Conservation (phyloP, 2,113 vertebrate genomes). For the Parotia lawesii region DNA sequence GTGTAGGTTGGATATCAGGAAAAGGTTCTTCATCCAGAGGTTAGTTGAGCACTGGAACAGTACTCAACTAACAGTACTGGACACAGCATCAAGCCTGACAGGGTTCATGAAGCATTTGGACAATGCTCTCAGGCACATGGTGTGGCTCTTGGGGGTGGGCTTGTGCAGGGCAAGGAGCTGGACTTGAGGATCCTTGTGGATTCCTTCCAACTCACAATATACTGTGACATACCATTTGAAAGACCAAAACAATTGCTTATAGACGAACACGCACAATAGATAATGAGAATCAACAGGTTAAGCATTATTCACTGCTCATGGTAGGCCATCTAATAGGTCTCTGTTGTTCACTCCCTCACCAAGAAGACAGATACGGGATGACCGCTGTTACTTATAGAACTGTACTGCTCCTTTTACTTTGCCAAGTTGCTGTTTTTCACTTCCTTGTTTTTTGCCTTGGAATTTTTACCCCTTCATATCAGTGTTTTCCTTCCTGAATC, state of each 20-base stretch:
- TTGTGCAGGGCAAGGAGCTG: not conserved
- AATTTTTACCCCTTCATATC: not conserved
- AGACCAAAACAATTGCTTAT: not conserved
- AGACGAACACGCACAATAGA: not conserved
- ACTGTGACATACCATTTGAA: not conserved
- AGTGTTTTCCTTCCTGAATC: not conserved
- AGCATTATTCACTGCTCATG: not conserved
- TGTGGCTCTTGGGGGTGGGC: no score
- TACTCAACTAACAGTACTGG: no score
- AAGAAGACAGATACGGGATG: not conserved
- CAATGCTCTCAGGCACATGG: accelerated
- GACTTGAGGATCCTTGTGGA: not conserved
- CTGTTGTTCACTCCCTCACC: not conserved
- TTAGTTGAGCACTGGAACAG: not conserved
- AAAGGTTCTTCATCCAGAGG: not conserved
- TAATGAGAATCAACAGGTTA: not conserved
- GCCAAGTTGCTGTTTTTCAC: not conserved
- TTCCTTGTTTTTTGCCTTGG: not conserved
- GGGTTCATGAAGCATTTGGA: not conserved
- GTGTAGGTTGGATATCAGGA: not conserved
- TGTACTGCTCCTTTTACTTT: not conserved
- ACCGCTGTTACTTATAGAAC: not conserved
- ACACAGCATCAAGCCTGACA: no score
- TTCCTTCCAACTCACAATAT: not conserved
- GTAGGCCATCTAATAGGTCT: not conserved